Base-by-base conservation (phyloP, 2,113 vertebrate genomes). In the Podarcis raffonei region DNA sequence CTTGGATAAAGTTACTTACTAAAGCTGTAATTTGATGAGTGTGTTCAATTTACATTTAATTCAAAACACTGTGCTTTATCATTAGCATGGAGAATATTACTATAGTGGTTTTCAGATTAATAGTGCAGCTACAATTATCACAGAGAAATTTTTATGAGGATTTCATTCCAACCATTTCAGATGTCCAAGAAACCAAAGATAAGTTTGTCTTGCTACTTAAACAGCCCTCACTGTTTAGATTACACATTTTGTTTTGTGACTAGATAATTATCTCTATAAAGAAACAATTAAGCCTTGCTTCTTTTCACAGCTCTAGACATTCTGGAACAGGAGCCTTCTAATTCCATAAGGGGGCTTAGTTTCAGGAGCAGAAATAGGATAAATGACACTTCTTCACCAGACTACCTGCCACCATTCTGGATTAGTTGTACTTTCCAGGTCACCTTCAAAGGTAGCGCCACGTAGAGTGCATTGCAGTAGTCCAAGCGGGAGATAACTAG, bases 31-130 rank as follows among this genome's bases (percentile, higher is more conserved):
- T 42, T 62, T 75, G 22, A 27, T 66, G 25, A 66, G 37, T 78
- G 15, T 2, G 18, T 48, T 78, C 6, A n/a, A n/a, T 68, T 86
- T 86, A 85, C 62, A 8, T 76, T 85, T 85, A 85, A 85, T 85
- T 85, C 57, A 76, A 65, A 85, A 59, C 53, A 85, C 37, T 22
- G 15, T 66, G 7, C 32, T 37, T 75, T 85, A 62, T 39, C 57
- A 57, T 76, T 23, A 75, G 65, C 23, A 39, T 84, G 42, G 83
- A 68, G 42, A 84, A 84, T 65, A 62, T 20, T 76, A 77, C 16
- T 65, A 66, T 35, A 15, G 35, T 86, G 13, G 57, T 18, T 77
- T 86, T 86, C 74, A 65, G 74, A 86, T 42, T 77, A 77, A 65
- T n/a, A 77, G 23, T 18, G 53, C 27, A 35, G 32, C 25, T 76